phyloP scores from a whole-genome alignment of 2,797 vertebrate genomes.

The Huso huso region DNA sequence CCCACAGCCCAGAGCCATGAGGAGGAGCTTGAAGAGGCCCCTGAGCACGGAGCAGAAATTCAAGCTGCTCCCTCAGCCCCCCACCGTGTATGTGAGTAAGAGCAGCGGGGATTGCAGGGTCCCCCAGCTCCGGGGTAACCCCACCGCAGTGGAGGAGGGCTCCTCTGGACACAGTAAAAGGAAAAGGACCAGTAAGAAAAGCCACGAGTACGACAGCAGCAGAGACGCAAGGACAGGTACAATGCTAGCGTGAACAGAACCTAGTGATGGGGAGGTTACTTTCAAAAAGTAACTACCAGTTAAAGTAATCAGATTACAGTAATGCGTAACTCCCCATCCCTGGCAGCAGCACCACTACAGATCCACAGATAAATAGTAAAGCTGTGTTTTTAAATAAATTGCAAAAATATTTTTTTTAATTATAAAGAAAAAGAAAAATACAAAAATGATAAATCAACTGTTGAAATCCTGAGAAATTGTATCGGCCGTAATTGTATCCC shows the following conservation, averaged over 20 bases:
- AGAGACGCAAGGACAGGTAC: slow-evolving; percentile 23
- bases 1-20: slow-evolving; percentile 49
- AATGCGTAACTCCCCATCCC: too few species aligned
- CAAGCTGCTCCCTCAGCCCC: slow-evolving; percentile 52
- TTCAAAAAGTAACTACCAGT: too few species aligned
- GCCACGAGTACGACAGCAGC: slow-evolving; percentile 19
- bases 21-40: slow-evolving; percentile 38
- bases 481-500: too few species aligned
- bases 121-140: slow-evolving; percentile 21
- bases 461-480: too few species aligned
- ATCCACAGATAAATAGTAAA: too few species aligned
- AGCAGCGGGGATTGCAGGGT: slow-evolving; percentile 52
- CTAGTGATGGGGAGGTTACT: too few species aligned
- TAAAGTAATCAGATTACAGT: too few species aligned
- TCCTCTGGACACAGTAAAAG: slow-evolving; percentile 39
- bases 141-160: slow-evolving; percentile 15
- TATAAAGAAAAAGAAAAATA: too few species aligned
- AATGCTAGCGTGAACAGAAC: slow-evolving; percentile 17
- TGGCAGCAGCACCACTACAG: too few species aligned
- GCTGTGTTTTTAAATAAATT: too few species aligned
- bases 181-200: slow-evolving; percentile 46
- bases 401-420: too few species aligned
- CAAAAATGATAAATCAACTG: too few species aligned
- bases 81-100: slow-evolving; percentile 65
- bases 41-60: slow-evolving; percentile 38